Evolutionary conservation across 1,140 invertebrate species (phyloP).

Genomic region (Metaphire vulgaris): DNA sequence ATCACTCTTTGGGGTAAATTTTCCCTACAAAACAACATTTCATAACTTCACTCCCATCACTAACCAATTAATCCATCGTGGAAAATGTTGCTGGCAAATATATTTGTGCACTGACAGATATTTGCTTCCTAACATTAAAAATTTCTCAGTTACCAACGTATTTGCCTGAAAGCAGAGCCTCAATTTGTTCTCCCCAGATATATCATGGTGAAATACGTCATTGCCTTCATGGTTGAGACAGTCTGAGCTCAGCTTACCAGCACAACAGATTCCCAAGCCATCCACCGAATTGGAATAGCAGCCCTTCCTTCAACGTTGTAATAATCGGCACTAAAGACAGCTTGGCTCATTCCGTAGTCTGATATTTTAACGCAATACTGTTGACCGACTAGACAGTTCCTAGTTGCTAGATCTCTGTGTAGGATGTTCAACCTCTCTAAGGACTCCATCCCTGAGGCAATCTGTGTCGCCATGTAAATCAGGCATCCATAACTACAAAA

Average conservation of each 20-base stretch:
- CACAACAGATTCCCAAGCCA: constrained; percentile 78
- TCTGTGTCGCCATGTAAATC: constrained; percentile 75
- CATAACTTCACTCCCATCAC: too few relatives aligned
- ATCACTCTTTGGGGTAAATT: constrained; percentile 76
- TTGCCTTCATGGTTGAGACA: constrained; percentile 41
- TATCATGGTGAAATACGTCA: too few relatives aligned
- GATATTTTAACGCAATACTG: constrained; percentile 78
- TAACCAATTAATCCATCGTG: too few relatives aligned
- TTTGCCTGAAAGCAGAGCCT: too few relatives aligned
- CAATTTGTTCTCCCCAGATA: too few relatives aligned
- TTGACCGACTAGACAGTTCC: constrained; percentile 72
- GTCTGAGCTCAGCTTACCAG: too few relatives aligned
- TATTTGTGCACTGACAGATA: too few relatives aligned
- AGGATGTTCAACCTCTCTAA: constrained; percentile 71
- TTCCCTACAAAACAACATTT: constrained; percentile 56
- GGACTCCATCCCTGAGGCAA: constrained; percentile 83
- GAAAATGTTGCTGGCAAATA: too few relatives aligned
- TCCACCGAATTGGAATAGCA: constrained; percentile 77
- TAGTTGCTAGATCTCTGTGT: constrained; percentile 70
- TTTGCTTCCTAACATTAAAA: too few relatives aligned
- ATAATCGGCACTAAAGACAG: constrained; percentile 67
- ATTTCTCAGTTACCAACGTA: too few relatives aligned
- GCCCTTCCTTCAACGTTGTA: constrained; percentile 68
- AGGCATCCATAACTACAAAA: constrained; percentile 69
- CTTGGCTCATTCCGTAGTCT: constrained; percentile 83